Conservation (phyloP, 53 echinoderm and acorn worm genomes). For the Zoroaster sp. region DNA sequence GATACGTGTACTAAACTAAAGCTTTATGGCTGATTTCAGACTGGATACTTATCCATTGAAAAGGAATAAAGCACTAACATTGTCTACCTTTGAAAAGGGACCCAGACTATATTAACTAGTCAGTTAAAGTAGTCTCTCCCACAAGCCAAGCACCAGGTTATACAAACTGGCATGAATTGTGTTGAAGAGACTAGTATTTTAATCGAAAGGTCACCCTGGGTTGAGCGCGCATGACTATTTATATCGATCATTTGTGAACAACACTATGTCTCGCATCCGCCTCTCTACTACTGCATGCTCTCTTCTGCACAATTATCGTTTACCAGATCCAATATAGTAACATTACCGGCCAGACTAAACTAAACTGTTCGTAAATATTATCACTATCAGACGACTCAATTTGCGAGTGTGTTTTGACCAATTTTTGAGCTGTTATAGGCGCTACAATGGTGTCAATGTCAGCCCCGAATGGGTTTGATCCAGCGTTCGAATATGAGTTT, state of each 20-base stretch:
- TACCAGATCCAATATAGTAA: no score
- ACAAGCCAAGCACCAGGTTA: neutral
- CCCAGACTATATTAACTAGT: neutral
- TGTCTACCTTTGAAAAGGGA: neutral
- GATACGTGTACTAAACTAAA: neutral
- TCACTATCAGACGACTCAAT: neutral
- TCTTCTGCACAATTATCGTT: no score
- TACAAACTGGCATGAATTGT: neutral
- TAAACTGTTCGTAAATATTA: no score
- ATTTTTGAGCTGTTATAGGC: neutral
- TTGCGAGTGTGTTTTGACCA: neutral
- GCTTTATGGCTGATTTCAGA: neutral
- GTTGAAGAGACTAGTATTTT: neutral
- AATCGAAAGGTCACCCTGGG: conserved; percentile 6
- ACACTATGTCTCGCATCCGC: conserved; percentile 20
- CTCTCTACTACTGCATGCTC: neutral
- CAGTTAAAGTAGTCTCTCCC: neutral
- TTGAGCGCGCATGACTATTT: conserved; percentile 40
- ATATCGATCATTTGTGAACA: neutral
- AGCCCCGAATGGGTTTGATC: conserved; percentile 78
- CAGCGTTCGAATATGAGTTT: conserved; percentile 88
- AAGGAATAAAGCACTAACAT: neutral
- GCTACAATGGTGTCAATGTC: conserved; percentile 37
- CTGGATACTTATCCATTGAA: neutral
- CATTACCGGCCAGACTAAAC: neutral